These are phyloP conservation scores for Pocillopora meandrina DNA, from an alignment of 92 coral and sea anemone species.

Conservation along the genomic window DNA sequence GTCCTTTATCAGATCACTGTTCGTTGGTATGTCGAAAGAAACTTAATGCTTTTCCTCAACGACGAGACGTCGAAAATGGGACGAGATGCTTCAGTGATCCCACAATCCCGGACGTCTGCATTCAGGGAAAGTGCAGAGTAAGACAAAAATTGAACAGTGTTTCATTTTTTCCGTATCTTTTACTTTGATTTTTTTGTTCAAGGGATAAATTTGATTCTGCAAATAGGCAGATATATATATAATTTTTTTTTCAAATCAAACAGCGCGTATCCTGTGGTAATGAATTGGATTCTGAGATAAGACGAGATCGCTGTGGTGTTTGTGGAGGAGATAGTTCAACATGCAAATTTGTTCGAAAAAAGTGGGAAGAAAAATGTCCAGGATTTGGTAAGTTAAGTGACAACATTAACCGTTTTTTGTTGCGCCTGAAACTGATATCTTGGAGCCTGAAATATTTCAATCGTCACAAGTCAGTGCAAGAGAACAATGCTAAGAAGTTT, in stretches of 20 bases:
- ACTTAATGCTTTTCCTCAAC: not conserved
- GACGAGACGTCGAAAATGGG: slow-evolving; percentile 59
- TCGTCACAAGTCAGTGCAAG: not conserved
- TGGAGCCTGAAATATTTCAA: not conserved
- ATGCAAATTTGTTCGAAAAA: slow-evolving; percentile 48
- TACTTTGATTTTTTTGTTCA: not conserved
- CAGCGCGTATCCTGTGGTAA: slow-evolving; percentile 68
- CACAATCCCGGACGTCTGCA: slow-evolving; percentile 54
- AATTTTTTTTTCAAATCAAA: not conserved
- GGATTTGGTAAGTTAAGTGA: slow-evolving; percentile 67
- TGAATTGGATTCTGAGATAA: slow-evolving; percentile 44
- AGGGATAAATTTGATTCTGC: no score
- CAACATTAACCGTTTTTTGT: not conserved
- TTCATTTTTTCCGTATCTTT: not conserved
- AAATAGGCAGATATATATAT: no score
- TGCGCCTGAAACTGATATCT: not conserved
- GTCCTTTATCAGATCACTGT: slow-evolving; percentile 4
- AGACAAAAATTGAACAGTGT: not conserved
- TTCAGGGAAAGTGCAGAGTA: slow-evolving; percentile 70
- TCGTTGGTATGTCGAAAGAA: slow-evolving; percentile 8
- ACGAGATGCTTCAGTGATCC: slow-evolving; percentile 63
- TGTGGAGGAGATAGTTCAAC: slow-evolving; percentile 75
- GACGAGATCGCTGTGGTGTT: slow-evolving; percentile 66
- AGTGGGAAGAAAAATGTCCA: slow-evolving; percentile 45
- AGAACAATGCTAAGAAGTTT: not conserved